These are phyloP conservation scores for Dryobotodes eremita DNA, from an alignment of 2,888 invertebrate species.

Conservation along the genomic window DNA sequence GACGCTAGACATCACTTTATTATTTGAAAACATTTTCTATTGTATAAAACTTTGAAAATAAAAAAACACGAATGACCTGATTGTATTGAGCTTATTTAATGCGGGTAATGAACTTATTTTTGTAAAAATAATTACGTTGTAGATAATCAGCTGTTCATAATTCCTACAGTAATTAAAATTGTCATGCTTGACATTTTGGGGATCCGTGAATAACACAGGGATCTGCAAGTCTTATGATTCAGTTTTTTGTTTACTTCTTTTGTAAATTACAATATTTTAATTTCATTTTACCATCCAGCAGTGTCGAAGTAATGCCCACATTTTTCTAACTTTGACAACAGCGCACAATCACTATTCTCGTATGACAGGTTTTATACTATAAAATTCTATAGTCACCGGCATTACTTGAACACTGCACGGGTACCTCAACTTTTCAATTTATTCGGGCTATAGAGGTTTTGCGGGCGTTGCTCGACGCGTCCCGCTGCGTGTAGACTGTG, in stretches of 20 bases:
- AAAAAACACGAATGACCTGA: neutral
- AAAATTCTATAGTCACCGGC: constrained; percentile 45
- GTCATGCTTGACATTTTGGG: neutral
- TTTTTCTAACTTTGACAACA: constrained; percentile 47
- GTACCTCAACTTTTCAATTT: constrained; percentile 48
- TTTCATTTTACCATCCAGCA: neutral
- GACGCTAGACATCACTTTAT: constrained; percentile 62
- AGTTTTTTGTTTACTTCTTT: neutral
- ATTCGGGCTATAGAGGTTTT: constrained; percentile 60
- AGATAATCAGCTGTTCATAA: too few species aligned
- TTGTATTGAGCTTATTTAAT: neutral
- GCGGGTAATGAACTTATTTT: neutral
- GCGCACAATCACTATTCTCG: constrained; percentile 54
- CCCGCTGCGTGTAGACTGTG: constrained; percentile 65
- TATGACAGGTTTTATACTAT: constrained; percentile 59
- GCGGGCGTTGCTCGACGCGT: constrained; percentile 76
- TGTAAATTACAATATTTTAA: neutral
- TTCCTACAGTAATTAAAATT: neutral
- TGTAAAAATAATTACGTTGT: neutral
- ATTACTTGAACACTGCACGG: constrained; percentile 13
- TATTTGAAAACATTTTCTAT: neutral
- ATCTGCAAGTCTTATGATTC: neutral
- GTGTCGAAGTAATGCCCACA: constrained; percentile 20
- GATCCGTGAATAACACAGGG: neutral
- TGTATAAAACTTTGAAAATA: neutral